Evolutionary conservation across 2,113 vertebrate genomes (phyloP).

Genomic region (Dipodomys spectabilis): DNA sequence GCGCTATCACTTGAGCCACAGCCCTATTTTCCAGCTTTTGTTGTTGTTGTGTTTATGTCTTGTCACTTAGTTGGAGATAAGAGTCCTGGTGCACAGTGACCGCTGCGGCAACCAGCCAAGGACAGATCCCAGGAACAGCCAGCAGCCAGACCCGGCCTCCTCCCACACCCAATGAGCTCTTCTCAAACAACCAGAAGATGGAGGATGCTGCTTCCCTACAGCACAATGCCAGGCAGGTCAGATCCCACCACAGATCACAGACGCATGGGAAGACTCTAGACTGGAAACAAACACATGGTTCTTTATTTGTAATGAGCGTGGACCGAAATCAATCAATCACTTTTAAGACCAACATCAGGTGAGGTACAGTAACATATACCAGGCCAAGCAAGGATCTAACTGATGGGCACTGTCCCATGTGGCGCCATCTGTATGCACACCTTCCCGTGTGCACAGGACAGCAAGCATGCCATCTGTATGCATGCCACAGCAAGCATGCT

Average conservation of each 20-base stretch:
- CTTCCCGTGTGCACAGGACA: too few species aligned
- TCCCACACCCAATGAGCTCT: background rate
- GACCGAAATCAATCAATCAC: background rate
- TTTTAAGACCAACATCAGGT: background rate
- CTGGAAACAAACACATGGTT: background rate
- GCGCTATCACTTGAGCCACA: too few species aligned
- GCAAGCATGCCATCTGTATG: background rate
- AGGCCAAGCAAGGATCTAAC: background rate
- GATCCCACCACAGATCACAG: background rate
- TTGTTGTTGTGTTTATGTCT: too few species aligned
- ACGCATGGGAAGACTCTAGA: background rate
- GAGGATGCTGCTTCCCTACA: slow-evolving; percentile 1
- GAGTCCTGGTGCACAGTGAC: too few species aligned
- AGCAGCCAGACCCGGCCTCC: background rate
- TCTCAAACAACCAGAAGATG: background rate
- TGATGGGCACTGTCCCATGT: background rate
- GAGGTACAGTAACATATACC: background rate
- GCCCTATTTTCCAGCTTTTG: too few species aligned
- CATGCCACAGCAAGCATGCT: too few species aligned
- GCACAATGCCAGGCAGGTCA: background rate
- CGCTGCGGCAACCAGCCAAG: too few species aligned
- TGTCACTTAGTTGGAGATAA: too few species aligned
- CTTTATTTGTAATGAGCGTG: slow-evolving; percentile 47
- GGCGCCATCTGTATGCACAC: background rate
- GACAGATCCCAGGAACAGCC: background rate